A percentile compares a stretch with the other conserved stretches of the same genome.
Conservation (phyloP, 2,888 invertebrate genomes). For the Noctua comes region DNA sequence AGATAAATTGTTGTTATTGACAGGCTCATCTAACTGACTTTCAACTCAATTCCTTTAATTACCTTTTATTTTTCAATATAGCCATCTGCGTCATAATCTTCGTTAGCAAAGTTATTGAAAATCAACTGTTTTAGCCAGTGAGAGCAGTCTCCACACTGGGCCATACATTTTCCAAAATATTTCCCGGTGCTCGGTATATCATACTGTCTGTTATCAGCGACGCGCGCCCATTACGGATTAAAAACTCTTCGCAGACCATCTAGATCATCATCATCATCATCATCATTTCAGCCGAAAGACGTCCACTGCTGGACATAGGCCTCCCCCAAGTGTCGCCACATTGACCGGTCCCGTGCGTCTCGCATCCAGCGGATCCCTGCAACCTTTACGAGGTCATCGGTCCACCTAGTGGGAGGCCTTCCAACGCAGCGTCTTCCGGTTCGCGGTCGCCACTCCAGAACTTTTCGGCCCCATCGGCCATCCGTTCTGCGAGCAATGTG, state of each 20-base stretch:
- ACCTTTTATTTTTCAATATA: not conserved
- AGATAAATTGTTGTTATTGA: not conserved
- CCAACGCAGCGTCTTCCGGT: too few species aligned
- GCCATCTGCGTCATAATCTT: not conserved
- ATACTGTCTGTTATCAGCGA: conserved; percentile 82
- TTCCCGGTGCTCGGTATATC: conserved; percentile 77
- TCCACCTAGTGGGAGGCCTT: too few species aligned
- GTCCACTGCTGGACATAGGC: too few species aligned
- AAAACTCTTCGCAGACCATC: conserved; percentile 85
- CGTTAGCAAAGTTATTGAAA: not conserved
- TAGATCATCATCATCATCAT: too few species aligned
- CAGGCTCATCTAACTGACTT: not conserved
- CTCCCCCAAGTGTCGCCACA: too few species aligned
- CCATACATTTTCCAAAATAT: conserved; percentile 70
- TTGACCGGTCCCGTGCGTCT: too few species aligned
- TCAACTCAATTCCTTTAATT: not conserved
- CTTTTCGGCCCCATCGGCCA: too few species aligned
- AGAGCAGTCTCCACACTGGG: conserved; percentile 66
- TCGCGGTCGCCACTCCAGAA: too few species aligned
- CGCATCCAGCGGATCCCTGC: too few species aligned
- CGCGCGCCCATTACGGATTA: conserved; percentile 85
- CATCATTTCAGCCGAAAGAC: too few species aligned
- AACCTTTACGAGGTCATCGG: too few species aligned
- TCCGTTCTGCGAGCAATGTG: too few species aligned
- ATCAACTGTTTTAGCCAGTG: not conserved